Evolutionary conservation across 2,888 invertebrate species (phyloP), one percentile per base, ranked within the genome.

Genomic region (Miltochrista miniata): DNA sequence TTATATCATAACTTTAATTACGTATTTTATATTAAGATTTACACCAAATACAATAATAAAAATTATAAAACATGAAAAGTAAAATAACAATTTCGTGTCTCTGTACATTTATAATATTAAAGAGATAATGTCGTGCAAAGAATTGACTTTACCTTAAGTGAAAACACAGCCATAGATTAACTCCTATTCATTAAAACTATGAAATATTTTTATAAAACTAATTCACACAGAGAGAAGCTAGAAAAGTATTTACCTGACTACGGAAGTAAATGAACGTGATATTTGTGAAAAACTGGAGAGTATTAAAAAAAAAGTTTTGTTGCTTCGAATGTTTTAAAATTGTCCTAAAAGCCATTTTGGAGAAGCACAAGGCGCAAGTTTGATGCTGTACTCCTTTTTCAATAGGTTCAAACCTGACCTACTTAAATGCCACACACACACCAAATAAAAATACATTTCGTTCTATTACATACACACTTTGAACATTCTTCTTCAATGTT

Each of bases 151-250:
- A 89, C 78, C 84, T 89, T 90, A 87, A 78, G 87, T 91, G 89
- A 90, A 81, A 85, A 91, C 90, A 90, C 90, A 91, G 90, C 90
- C 90, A 89, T 88, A 87, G 81, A 84, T 89, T 88, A 85, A 84
- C 78, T 80, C 78, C 81, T 87, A 85, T 61, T 56, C 62, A 56
- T 65, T 65, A 68, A 41, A 55, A 54, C 68, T 70, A 68, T 57
- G n/a, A n/a, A n/a, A n/a, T n/a, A n/a, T n/a, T n/a, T n/a, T 33
- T 64, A 42, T 54, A 72, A 60, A 79, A 79, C 74, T 81, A 76
- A 74, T 77, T 72, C 72, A 77, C 69, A 56, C 56, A 69, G 64
- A 56, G 72, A 67, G 5, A 71, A 70, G 61, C 68, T 72, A 70
- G 54, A 57, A 59, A 69, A 59, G 41, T 56, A 29, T 35, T 51